Base-by-base conservation (phyloP, 1,140 invertebrate genomes). In the Nylanderia fulva region DNA sequence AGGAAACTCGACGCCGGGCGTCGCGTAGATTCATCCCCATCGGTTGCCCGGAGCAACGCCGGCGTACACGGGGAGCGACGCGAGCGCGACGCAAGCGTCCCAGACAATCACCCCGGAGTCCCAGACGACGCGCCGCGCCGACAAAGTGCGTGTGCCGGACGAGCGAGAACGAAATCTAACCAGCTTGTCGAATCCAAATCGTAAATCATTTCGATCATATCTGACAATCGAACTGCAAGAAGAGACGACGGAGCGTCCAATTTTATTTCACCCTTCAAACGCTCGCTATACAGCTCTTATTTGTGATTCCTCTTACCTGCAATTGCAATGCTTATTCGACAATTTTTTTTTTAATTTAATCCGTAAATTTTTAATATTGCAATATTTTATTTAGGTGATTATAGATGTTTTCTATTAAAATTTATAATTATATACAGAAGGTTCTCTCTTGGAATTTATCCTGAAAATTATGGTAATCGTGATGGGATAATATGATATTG, bases 21-120 rank as follows among this genome's bases (percentile, higher is more conserved):
- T 92, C 91, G 92, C 90, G 90, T 91, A 92, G 92, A 92, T 93
- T 92, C 92, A 93, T 93, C 92, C 92, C 92, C 91, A 91, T 91
- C 92, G 90, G 92, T 93, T 93, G 92, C 92, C 91, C 90, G 72
- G 91, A 91, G 92, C 92, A 93, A 93, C 92, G 90, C 85, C 88
- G 86, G 85, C 91, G 89, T 91, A 88, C 75, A 87, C 84, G 87
- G 87, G 87, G 84, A 84, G 58, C 86, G 83, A 63, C 75, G 92
- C 92, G 91, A 89, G 91, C 92, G 87, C 88, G 88, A 89, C 92
- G 92, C 92, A 92, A 90, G 92, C 92, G 92, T 92, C 86, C 90
- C 90, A 79, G 90, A 87, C 84, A 74, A 75, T 69, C 80, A 84
- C 58, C 83, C 83, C 68, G 60, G 79, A 85, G 84, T 33, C 79